These are phyloP conservation scores for Lycorma delicatula DNA, from an alignment of 1,140 invertebrate genomes.

Conservation along the genomic window DNA sequence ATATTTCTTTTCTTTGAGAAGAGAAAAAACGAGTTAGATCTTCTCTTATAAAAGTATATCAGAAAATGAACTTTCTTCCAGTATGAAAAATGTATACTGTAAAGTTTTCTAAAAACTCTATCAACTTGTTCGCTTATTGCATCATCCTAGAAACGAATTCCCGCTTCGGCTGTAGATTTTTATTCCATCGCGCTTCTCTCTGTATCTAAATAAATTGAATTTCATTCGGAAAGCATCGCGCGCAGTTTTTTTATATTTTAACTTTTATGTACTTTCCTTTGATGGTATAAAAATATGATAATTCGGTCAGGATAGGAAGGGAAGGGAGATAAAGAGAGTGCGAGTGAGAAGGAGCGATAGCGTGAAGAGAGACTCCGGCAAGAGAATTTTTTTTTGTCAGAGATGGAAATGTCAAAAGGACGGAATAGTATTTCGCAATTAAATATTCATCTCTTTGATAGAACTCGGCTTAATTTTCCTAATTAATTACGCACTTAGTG, in stretches of 20 bases:
- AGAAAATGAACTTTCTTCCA: conserved; percentile 22
- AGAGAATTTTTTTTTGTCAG: too few species aligned
- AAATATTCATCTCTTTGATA: conserved; percentile 18
- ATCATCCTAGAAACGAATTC: conserved; percentile 23
- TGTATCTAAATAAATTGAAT: conserved; percentile 29
- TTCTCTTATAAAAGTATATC: conserved; percentile 17
- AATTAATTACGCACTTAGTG: conserved; percentile 16
- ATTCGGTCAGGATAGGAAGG: conserved; percentile 19
- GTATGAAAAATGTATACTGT: conserved; percentile 28
- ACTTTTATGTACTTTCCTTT: conserved; percentile 28
- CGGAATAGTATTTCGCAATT: conserved; percentile 10
- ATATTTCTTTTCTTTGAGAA: conserved; percentile 12
- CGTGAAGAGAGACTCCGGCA: too few species aligned
- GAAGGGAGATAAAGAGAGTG: not conserved
- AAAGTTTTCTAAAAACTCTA: conserved; percentile 30
- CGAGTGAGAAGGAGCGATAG: too few species aligned
- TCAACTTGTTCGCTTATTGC: conserved; percentile 28
- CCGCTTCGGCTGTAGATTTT: conserved; percentile 19
- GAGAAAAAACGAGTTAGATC: conserved; percentile 11
- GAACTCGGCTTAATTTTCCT: conserved; percentile 11
- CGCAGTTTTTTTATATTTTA: conserved; percentile 22
- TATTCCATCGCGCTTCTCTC: conserved; percentile 4
- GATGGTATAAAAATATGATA: conserved; percentile 29
- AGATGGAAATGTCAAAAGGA: conserved; percentile 1
- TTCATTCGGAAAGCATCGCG: conserved; percentile 18